Conservation (phyloP, 2,888 invertebrate species). For the Diachrysia chrysitis region DNA sequence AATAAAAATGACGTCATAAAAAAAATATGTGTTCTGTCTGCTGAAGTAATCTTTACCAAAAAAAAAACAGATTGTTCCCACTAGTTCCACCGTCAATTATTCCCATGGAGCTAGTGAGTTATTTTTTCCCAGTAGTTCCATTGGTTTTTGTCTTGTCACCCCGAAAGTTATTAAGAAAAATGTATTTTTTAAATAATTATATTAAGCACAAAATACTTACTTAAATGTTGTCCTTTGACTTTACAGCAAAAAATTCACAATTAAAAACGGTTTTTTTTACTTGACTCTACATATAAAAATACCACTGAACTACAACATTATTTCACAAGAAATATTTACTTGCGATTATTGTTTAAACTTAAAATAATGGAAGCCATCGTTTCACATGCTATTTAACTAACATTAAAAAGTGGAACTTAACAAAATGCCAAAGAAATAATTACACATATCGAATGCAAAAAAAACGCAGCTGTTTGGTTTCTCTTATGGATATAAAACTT, state of each 20-base stretch:
- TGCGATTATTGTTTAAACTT: slow-evolving; percentile 20
- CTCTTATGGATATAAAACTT: slow-evolving; percentile 34
- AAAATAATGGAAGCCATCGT: slow-evolving; percentile 24
- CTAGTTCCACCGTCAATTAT: too few relatives aligned
- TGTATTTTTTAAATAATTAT: too few relatives aligned
- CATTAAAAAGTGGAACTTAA: slow-evolving; percentile 35
- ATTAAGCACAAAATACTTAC: too few relatives aligned
- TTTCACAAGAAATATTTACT: not conserved
- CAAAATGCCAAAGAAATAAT: slow-evolving; percentile 45
- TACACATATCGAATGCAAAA: slow-evolving; percentile 28
- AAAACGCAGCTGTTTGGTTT: slow-evolving; percentile 52
- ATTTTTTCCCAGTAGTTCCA: too few relatives aligned
- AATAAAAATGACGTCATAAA: not conserved
- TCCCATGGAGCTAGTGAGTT: too few relatives aligned
- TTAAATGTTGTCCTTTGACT: too few relatives aligned
- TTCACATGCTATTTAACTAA: slow-evolving; percentile 29
- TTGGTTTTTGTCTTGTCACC: too few relatives aligned
- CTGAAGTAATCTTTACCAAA: too few relatives aligned
- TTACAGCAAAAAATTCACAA: too few relatives aligned
- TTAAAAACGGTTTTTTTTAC: not conserved
- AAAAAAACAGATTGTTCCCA: too few relatives aligned
- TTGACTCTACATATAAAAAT: not conserved
- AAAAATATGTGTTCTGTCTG: not conserved
- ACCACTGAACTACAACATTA: not conserved
- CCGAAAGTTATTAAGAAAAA: too few relatives aligned